Conservation (phyloP, 2,113 vertebrate species). For the Malurus alboscapulatus region DNA sequence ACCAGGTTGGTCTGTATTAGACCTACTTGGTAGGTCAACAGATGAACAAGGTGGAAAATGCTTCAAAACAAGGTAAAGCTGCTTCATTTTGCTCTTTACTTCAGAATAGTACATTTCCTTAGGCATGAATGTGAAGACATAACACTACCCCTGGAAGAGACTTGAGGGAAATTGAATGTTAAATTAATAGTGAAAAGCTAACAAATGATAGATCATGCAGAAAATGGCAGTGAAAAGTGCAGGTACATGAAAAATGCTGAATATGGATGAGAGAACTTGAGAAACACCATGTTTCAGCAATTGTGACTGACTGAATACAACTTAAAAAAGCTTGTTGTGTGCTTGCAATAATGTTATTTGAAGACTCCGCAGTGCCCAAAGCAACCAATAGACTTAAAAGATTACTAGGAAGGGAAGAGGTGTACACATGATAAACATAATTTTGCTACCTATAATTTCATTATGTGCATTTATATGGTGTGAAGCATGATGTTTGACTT, state of each 20-base stretch:
- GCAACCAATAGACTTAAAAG: not conserved
- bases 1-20: not conserved
- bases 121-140: not conserved
- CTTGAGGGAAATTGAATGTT: not conserved
- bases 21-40: not conserved
- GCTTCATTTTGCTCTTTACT: not conserved
- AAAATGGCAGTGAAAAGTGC: not conserved
- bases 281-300: accelerated
- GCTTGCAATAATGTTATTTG: not conserved
- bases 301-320: not conserved
- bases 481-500: not conserved
- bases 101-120: not conserved
- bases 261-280: not conserved
- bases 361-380: not conserved
- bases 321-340: not conserved
- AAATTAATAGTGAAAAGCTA: not conserved
- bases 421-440: accelerated
- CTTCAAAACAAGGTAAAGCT: not conserved
- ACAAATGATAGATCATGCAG: not conserved
- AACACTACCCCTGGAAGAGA: not conserved
- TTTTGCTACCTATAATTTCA: not conserved
- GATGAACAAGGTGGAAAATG: not conserved
- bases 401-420: not conserved
- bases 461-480: not conserved
- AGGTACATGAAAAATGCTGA: not conserved